Base-by-base conservation (phyloP, 1,140 invertebrate genomes). In the Apolygus lucorum region DNA sequence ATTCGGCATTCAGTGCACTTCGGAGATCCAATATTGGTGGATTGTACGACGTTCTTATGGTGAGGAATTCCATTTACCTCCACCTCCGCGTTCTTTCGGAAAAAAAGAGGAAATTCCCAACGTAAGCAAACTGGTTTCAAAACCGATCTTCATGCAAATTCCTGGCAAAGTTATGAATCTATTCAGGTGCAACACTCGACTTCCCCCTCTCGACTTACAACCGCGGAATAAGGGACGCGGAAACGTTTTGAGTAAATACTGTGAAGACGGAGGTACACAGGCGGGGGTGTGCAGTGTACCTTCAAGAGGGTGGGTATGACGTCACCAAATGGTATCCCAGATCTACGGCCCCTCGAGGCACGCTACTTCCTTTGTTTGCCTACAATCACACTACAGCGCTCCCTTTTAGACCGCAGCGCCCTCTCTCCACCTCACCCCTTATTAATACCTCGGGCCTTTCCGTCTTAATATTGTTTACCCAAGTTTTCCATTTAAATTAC, bases 401-500 rank as follows among this genome's bases (percentile, higher is more conserved):
- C 34, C 17, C 34, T 4, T 17, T 17, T 42, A 8, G 54, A 59
- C 4, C 54, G 11, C 22, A 4, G 22, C 22, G 13, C 22, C 54
- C 54, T 13, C 54, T 22, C 54, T 59, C 22, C 11, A 11, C 8
- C 11, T 24, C 22, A 11, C 22, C 54, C 54, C 54, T 59, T 59
- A 59, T 59, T 59, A 59, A 59, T 59, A 59, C 54, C 54, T 59
- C 54, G 11, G 54, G 54, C 54, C 54, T 11, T 59, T 59, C 22
- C 22, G 54, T 59, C 54, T 59, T 59, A 59, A 59, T 22, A 59
- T 59, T 59, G 54, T 59, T 59, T 59, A 22, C 54, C 11, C 54
- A 59, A 59, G 54, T 59, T 59, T 59, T 59, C 54, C 54, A 59
- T 59, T 59, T 59, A 59, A 59, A 59, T 59, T 59, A 59, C 54